Evolutionary conservation across 2,888 invertebrate genomes (phyloP).

Genomic region (Tineola bisselliella): DNA sequence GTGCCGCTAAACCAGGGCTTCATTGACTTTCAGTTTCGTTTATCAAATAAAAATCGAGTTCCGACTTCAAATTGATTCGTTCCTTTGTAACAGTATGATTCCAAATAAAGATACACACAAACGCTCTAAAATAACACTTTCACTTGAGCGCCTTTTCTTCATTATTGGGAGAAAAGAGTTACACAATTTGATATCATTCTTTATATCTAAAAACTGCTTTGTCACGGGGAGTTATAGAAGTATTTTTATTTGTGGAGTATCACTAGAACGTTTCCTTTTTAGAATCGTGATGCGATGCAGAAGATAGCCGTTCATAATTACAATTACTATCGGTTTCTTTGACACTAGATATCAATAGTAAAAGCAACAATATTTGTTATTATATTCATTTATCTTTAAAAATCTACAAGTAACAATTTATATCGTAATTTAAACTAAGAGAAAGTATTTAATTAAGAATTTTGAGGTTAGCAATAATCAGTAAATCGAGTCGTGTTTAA

Average conservation of each 20-base stretch:
- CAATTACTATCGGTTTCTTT: not conserved
- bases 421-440: not conserved
- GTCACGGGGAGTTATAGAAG: constrained; percentile 33
- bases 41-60: constrained; percentile 28
- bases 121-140: not conserved
- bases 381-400: not conserved
- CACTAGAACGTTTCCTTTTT: constrained; percentile 36
- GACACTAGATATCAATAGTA: not conserved
- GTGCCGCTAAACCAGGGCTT: constrained; percentile 24
- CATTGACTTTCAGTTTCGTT: constrained; percentile 46
- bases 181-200: constrained; percentile 26
- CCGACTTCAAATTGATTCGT: constrained; percentile 16
- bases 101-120: constrained; percentile 8
- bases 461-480: too few relatives aligned
- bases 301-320: not conserved
- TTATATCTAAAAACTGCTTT: constrained; percentile 31
- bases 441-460: not conserved
- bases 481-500: too few relatives aligned
- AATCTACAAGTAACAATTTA: not conserved
- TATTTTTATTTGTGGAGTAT: constrained; percentile 31
- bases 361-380: not conserved
- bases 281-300: constrained; percentile 48
- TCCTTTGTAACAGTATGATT: constrained; percentile 7
- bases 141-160: not conserved
- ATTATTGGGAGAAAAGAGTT: not conserved